Conservation (phyloP, 2,113 vertebrate species). For the Chaenogobius annularis region DNA sequence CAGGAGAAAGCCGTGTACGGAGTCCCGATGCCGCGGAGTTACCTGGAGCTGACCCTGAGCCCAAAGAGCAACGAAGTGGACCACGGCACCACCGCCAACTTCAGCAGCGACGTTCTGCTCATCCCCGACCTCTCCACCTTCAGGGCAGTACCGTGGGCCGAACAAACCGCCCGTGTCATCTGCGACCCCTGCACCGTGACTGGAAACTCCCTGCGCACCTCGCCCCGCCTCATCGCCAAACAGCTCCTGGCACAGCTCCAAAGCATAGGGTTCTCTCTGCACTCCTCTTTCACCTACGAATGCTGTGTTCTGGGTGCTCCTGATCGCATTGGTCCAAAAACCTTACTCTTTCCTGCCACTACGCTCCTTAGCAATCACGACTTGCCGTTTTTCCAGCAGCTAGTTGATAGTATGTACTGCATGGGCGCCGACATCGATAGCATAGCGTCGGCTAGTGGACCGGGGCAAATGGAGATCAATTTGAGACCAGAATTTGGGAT, state of each 20-base stretch:
- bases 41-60: conserved; percentile 87
- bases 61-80: conserved; percentile 86
- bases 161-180: conserved; percentile 88
- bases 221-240: conserved; percentile 87
- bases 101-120: conserved; percentile 89
- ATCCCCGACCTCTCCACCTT: conserved; percentile 89
- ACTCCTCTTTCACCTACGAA: conserved; percentile 89
- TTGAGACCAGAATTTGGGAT: conserved; percentile 89
- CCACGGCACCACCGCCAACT: conserved; percentile 81
- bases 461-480: conserved; percentile 91
- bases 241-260: conserved; percentile 84
- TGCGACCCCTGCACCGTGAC: conserved; percentile 88
- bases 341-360: conserved; percentile 86
- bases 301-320: conserved; percentile 87
- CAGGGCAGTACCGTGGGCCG: conserved; percentile 85
- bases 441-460: conserved; percentile 86
- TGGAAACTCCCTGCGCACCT: conserved; percentile 83
- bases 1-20: conserved; percentile 90
- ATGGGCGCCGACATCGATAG: conserved; percentile 89
- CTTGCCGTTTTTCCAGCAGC: conserved; percentile 89
- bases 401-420: conserved; percentile 89
- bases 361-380: conserved; percentile 86
- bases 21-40: conserved; percentile 88
- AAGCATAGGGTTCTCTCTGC: conserved; percentile 83
- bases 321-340: conserved; percentile 85